Evolutionary conservation across 2,888 invertebrate species (phyloP).

Genomic region (Odontocolon sp.): DNA sequence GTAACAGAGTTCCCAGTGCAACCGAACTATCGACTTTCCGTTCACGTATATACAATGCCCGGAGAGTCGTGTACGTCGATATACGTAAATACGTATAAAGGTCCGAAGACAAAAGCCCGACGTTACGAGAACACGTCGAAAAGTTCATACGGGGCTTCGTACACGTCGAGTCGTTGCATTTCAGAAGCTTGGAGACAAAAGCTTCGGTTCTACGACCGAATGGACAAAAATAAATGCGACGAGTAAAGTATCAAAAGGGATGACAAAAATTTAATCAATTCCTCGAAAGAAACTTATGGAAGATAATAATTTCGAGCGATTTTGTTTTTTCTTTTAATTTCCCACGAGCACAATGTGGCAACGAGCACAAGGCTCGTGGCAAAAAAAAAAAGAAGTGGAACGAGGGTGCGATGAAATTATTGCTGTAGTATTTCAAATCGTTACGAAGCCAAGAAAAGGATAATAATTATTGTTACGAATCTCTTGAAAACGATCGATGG

Average conservation of each 20-base stretch:
- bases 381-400: conserved; percentile 1
- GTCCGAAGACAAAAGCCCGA: conserved; percentile 60
- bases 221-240: conserved; percentile 30
- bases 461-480: too few relatives aligned
- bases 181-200: conserved; percentile 39
- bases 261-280: neutral
- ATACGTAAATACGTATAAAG: conserved; percentile 38
- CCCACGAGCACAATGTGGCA: too few relatives aligned
- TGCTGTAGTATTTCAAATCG: too few relatives aligned
- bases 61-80: conserved; percentile 26
- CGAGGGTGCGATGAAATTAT: neutral
- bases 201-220: conserved; percentile 46
- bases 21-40: conserved; percentile 13
- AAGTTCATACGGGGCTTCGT: conserved; percentile 66
- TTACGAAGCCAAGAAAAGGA: too few relatives aligned
- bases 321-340: too few relatives aligned
- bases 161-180: conserved; percentile 43
- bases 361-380: neutral
- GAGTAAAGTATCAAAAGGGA: conserved; percentile 1
- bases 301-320: neutral
- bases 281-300: neutral
- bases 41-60: neutral
- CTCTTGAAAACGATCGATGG: neutral
- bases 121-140: conserved; percentile 48
- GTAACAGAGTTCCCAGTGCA: conserved; percentile 24